Base-by-base conservation (phyloP, 2,888 invertebrate species). In the Drosophila mercatorum region DNA sequence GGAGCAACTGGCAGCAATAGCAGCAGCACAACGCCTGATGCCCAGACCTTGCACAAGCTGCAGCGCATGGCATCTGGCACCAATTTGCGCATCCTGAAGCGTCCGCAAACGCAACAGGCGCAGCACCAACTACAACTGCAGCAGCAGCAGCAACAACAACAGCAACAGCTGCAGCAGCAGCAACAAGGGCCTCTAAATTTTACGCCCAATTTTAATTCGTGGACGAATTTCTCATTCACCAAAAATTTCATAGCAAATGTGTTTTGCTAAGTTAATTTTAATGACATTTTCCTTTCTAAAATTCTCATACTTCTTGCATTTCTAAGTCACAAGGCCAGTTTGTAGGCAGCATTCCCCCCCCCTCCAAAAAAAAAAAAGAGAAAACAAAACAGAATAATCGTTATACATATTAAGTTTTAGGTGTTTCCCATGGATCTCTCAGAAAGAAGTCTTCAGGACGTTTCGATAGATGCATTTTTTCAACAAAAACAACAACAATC, bases 221-320 rank as follows among this genome's bases (percentile, higher is more conserved):
- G 92, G 92, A 92, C 90, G 73, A 92, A 92, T 90, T 92, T 92
- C 75, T 91, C 92, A 77, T 92, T 92, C 84, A 92, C 92, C 69
- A 92, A 93, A 83, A 92, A 92, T 84, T 91, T 92, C 74, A 92
- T 92, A 83, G 89, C 93, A 75, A 92, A 92, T 80, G 92, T 92
- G 44, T 92, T 92, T 85, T 92, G 92, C 90, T 92, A 91, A 86
- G 64, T 52, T 53, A 66, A 62, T 59, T 66, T 47, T 8, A 59
- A 22, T 8, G 43, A 52, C 49, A 38, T 55, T 10, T 51, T 58
- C 36, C 17, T 43, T 58, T 47, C 40, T 28, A 31, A 36, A 60
- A 53, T 38, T 69, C 61, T 51, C 60, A 52, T 47, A 63, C 51
- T 61, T 51, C 46, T 41, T 62, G 70, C 70, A 70, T 75, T 67